Conservation (phyloP, 2,113 vertebrate species). For the Ramphastos sulfuratus region DNA sequence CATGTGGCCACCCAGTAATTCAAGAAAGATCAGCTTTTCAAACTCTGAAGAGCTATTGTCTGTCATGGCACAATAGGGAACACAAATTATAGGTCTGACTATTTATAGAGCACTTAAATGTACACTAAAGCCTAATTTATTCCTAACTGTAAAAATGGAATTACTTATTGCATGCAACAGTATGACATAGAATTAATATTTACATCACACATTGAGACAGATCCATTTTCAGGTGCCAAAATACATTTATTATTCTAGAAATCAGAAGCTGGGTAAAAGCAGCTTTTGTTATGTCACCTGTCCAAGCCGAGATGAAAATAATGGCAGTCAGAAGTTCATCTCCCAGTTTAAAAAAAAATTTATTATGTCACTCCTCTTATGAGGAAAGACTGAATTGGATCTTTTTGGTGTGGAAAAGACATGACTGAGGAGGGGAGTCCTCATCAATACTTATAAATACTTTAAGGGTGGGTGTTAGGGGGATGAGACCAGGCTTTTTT, state of each 20-base stretch:
- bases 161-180: background rate
- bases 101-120: background rate
- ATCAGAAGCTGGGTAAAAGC: background rate
- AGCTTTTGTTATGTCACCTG: fast-evolving
- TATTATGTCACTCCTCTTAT: background rate
- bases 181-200: background rate
- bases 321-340: background rate
- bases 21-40: background rate
- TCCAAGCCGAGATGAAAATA: background rate
- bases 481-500: no score
- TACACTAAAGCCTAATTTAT: background rate
- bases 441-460: no score
- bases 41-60: background rate
- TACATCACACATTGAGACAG: background rate
- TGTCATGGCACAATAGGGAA: background rate
- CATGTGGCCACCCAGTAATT: background rate
- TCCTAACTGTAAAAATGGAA: background rate
- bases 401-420: no score
- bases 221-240: background rate
- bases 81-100: background rate
- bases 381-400: no score
- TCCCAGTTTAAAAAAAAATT: background rate
- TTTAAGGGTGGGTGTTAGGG: no score
- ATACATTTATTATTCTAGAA: background rate
- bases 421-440: no score